Percentiles rank a stretch among this genome's conserved stretches.
phyloP scores from a whole-genome alignment of 2,113 vertebrate species.

The Taurulus bubalis region DNA sequence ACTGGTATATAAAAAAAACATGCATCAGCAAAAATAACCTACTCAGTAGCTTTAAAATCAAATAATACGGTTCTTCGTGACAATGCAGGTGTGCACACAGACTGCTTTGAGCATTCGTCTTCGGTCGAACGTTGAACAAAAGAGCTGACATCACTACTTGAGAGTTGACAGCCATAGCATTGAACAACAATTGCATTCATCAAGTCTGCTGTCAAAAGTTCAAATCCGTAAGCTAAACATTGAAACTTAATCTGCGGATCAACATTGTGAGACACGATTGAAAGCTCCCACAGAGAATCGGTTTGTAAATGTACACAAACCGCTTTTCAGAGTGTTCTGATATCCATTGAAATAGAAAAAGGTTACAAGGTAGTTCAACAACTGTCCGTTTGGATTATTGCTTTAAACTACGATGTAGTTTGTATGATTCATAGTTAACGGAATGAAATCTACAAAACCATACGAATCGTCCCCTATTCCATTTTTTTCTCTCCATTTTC shows the following conservation, averaged over 20 bases:
- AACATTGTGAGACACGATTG: background rate
- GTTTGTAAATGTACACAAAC: background rate
- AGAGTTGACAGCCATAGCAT: background rate
- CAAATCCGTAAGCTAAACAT: background rate
- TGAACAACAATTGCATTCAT: background rate
- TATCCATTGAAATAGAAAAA: background rate
- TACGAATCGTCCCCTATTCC: background rate
- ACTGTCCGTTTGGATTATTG: background rate
- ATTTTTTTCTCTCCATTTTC: background rate
- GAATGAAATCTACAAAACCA: background rate
- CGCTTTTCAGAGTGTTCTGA: background rate
- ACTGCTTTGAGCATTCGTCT: background rate
- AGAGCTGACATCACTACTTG: background rate
- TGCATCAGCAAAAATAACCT: background rate
- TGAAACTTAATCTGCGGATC: background rate
- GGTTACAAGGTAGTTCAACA: background rate
- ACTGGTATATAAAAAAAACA: conserved; percentile 33
- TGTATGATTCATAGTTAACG: background rate
- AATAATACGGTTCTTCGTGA: background rate
- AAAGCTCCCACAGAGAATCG: background rate
- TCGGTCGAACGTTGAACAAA: background rate
- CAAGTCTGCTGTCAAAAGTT: background rate
- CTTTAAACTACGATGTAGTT: background rate
- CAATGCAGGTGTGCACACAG: too few relatives aligned
- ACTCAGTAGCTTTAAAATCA: background rate